Evolutionary conservation across 2,888 invertebrate genomes (phyloP), one percentile per base, ranked within the genome.

Genomic region (Cantharis flavilabris): DNA sequence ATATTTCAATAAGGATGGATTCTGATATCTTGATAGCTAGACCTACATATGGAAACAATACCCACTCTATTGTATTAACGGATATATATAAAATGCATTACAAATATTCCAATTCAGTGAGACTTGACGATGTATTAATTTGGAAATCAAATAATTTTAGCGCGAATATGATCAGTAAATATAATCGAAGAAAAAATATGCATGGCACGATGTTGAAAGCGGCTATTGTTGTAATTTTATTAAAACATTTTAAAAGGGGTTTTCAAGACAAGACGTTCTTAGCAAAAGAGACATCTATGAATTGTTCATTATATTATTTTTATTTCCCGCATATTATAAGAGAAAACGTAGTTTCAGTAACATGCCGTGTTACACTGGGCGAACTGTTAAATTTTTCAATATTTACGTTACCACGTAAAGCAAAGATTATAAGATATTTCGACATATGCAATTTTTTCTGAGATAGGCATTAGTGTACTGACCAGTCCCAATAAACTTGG

Each of bases 121-220:
- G 67, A 49, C 3, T 72, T 5, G 23, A 20, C 3, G 26, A 33
- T 26, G 16, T 72, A 3, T 67, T 20, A 16, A 65, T 63, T 33
- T 69, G 71, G 71, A 69, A 30, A n/a, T 26, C 16, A 23, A 9
- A 20, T 18, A 70, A 73, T 30, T 77, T 23, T 49, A 9, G 28
- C 11, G 49, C 26, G 18, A 62, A 63, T 28, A 62, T 13, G 13
- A 18, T 74, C 13, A 74, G 65, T 64, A 70, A 71, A 76, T 86
- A 85, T 77, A 78, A 81, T 33, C 77, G 78, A 11, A 81, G 85
- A 73, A 84, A 80, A 76, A 79, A 85, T 75, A 79, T 86, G 82
- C 76, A 80, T 20, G 83, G 81, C 13, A 82, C 83, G 4, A 28
- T 81, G 23, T 28, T 86, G 9, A 81, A 82, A 72, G 75, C 82